Conservation (phyloP, 92 coral and sea anemone genomes). For the Anthopleura xanthogrammica region DNA sequence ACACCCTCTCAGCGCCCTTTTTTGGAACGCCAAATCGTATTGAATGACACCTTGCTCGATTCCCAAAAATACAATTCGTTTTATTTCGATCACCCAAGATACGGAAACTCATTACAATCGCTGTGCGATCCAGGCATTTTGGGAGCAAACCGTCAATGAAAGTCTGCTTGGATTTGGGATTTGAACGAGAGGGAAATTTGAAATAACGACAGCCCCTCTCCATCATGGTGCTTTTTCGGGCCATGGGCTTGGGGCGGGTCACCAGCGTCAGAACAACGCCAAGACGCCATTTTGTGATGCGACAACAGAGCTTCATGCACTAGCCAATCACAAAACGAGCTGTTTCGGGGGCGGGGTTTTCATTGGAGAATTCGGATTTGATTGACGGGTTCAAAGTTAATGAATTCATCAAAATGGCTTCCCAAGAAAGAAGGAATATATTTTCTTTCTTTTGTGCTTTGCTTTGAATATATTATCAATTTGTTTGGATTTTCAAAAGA, state of each 20-base stretch:
- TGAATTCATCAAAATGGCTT: constrained; percentile 20
- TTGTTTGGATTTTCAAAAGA: too few species aligned
- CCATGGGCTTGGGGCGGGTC: constrained; percentile 99
- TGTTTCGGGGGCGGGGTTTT: constrained; percentile 41
- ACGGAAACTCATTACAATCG: constrained; percentile 13
- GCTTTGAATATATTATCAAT: too few species aligned
- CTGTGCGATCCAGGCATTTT: constrained; percentile 20
- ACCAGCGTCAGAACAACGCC: constrained; percentile 77
- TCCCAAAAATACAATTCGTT: constrained; percentile 68
- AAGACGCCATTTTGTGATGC: constrained; percentile 98
- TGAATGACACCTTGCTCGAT: constrained; percentile 99
- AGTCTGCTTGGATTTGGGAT: constrained; percentile 30
- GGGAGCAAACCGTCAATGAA: constrained; percentile 33
- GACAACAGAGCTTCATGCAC: constrained; percentile 70
- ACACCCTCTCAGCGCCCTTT: constrained; percentile 99
- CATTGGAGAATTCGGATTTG: constrained; percentile 35
- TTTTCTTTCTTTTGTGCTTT: background rate
- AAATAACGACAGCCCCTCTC: constrained; percentile 83
- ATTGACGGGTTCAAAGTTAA: constrained; percentile 29
- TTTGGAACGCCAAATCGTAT: constrained; percentile 97
- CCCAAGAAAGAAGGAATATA: background rate
- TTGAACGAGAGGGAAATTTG: constrained; percentile 49
- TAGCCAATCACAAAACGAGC: constrained; percentile 66
- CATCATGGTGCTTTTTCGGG: constrained; percentile 86
- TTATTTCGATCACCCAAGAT: constrained; percentile 69